phyloP scores from a whole-genome alignment of 2,113 vertebrate species.

The Theristicus caerulescens region DNA sequence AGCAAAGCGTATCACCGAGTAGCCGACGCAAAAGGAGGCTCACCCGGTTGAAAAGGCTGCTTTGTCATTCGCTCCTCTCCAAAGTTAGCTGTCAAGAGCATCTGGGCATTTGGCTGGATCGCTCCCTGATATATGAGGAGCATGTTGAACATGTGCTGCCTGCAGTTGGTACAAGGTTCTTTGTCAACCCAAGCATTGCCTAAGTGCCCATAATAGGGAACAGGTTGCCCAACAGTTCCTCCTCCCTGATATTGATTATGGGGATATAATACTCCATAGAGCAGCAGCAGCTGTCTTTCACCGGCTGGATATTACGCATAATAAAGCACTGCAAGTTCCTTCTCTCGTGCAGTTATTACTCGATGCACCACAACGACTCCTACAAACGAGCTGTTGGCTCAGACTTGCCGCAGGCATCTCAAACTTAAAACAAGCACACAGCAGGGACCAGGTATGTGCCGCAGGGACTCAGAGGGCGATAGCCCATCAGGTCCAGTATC shows the following conservation, averaged over 20 bases:
- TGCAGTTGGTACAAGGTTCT: constrained; percentile 51
- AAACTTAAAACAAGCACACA: not conserved
- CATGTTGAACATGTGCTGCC: constrained; percentile 55
- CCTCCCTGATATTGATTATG: constrained; percentile 52
- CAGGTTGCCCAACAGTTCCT: constrained; percentile 60
- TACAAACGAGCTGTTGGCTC: constrained; percentile 3
- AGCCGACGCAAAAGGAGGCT: not conserved
- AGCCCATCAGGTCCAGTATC: not conserved
- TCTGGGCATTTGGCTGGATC: constrained; percentile 50
- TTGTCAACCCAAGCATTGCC: constrained; percentile 56
- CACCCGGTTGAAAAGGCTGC: not conserved
- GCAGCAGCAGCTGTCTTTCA: constrained; percentile 57
- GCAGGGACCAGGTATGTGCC: not conserved
- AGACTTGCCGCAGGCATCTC: not conserved
- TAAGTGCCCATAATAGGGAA: constrained; percentile 65
- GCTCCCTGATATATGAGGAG: constrained; percentile 26
- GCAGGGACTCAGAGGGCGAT: fast-evolving
- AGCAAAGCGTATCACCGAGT: not conserved
- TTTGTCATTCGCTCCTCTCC: not conserved
- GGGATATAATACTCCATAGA: not conserved
- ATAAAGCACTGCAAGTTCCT: constrained; percentile 44
- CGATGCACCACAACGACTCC: not conserved
- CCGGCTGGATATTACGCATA: constrained; percentile 21
- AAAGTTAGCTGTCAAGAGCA: constrained; percentile 40
- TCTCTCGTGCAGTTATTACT: not conserved